These are phyloP conservation scores for Luscinia luscinia DNA, from an alignment of 2,797 vertebrate species.

Conservation along the genomic window DNA sequence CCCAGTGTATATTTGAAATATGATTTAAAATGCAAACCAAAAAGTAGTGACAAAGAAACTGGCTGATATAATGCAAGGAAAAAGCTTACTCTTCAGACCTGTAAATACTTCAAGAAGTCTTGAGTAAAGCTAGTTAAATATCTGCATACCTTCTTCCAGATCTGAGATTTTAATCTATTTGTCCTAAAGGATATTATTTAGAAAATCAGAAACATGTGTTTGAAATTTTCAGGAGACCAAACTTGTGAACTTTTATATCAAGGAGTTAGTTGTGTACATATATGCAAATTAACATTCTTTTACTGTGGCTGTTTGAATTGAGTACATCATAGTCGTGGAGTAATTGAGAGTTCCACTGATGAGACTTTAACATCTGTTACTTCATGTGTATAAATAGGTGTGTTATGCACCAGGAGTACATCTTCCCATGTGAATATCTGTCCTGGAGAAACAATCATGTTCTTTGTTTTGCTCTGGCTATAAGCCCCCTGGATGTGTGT, in stretches of 20 bases:
- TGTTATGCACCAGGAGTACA: neutral
- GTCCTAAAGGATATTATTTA: neutral
- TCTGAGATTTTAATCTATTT: neutral
- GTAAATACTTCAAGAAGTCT: neutral
- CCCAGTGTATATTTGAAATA: neutral
- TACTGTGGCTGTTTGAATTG: neutral
- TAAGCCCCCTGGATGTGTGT: neutral
- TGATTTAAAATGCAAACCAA: neutral
- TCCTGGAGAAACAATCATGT: neutral
- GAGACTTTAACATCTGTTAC: neutral
- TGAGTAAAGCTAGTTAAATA: neutral
- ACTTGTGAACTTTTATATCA: neutral
- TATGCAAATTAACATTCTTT: neutral
- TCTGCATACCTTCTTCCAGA: neutral
- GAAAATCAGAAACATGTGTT: neutral
- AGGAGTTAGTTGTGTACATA: neutral
- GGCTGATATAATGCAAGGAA: neutral
- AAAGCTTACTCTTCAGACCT: neutral
- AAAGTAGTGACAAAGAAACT: neutral
- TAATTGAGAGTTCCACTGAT: neutral
- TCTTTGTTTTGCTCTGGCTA: neutral
- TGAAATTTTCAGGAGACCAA: neutral
- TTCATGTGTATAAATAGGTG: neutral
- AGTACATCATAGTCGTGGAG: neutral
- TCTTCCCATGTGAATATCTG: neutral